These are phyloP conservation scores for Lepidotrigona ventralis DNA, from an alignment of 1,140 invertebrate genomes.

Conservation along the genomic window DNA sequence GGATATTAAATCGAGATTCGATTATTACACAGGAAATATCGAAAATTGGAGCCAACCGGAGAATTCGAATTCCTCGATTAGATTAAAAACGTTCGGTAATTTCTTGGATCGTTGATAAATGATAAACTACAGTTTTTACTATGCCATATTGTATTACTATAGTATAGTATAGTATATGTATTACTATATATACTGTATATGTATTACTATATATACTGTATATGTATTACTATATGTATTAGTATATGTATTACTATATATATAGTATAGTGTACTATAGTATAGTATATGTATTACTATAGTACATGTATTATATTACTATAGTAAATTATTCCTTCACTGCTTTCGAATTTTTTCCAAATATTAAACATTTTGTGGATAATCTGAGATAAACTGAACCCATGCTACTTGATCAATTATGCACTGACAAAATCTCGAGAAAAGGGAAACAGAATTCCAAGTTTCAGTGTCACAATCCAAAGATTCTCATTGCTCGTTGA, in stretches of 20 bases:
- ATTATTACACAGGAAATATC: constrained; percentile 20
- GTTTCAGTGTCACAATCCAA: background rate
- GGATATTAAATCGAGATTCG: constrained; percentile 20
- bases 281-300: no score
- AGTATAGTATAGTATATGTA: no score
- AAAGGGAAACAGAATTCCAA: background rate
- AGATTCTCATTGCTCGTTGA: no score
- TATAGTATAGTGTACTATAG: no score
- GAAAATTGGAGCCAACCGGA: background rate
- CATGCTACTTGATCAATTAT: background rate
- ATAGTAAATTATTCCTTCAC: no score
- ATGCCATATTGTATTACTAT: background rate
- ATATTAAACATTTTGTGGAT: constrained; percentile 8
- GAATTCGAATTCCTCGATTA: no score
- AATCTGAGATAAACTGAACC: no score
- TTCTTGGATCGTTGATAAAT: background rate
- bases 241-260: no score
- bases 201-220: no score
- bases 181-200: no score
- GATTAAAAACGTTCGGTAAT: background rate
- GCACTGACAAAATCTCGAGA: background rate
- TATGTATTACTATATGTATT: background rate
- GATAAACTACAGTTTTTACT: background rate
- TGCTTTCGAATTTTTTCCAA: constrained; percentile 28
- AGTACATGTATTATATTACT: no score